Evolutionary conservation across 2,888 invertebrate species (phyloP).

Genomic region (Dinocampus coccinellae): DNA sequence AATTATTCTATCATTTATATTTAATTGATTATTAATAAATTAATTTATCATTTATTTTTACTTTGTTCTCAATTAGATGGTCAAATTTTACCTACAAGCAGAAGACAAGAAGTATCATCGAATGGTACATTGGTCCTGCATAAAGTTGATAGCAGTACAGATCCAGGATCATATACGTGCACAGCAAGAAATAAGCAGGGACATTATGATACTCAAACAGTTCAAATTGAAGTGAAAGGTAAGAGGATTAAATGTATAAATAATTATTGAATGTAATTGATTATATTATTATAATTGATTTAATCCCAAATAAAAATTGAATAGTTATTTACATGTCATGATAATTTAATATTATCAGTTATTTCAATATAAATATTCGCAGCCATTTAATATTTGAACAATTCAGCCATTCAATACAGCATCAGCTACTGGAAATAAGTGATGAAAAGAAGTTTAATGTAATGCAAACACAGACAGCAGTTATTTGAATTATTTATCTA

Average conservation of each 20-base stretch:
- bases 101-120: conserved; percentile 86
- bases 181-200: conserved; percentile 88
- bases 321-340: neutral
- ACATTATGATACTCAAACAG: conserved; percentile 77
- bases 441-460: neutral
- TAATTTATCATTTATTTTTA: neutral
- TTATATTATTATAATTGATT: neutral
- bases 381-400: neutral
- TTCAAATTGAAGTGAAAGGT: conserved; percentile 71
- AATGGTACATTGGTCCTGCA: conserved; percentile 90
- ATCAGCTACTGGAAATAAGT: neutral
- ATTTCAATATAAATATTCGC: neutral
- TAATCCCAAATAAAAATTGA: neutral
- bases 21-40: too few species aligned
- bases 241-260: conserved; percentile 46
- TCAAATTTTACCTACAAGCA: conserved; percentile 86
- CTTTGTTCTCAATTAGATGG: conserved; percentile 76
- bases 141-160: conserved; percentile 86
- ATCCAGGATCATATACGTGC: conserved; percentile 92
- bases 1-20: too few species aligned
- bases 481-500: conserved; percentile 28
- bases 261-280: too few species aligned
- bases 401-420: neutral
- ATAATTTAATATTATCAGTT: neutral
- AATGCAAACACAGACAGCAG: conserved; percentile 14